Conservation (phyloP, 2,113 vertebrate genomes). For the Xenopus borealis region DNA sequence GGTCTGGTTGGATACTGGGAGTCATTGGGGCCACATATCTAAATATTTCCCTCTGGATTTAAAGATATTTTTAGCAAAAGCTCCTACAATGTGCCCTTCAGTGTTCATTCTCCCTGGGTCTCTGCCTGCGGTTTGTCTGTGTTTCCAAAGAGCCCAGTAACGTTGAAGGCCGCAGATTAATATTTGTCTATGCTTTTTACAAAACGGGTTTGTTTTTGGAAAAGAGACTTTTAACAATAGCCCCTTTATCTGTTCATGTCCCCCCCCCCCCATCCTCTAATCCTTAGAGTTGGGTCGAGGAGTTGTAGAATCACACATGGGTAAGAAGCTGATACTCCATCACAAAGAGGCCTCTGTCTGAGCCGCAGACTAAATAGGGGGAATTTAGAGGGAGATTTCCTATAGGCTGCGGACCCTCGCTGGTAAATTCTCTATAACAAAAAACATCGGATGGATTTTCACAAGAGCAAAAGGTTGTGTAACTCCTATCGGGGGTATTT, state of each 20-base stretch:
- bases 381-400: slow-evolving; percentile 30
- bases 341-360: slow-evolving; percentile 30
- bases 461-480: slow-evolving; percentile 42
- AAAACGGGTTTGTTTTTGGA: slow-evolving; percentile 1
- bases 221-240: slow-evolving; percentile 13
- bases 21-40: too few relatives aligned
- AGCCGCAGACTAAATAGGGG: slow-evolving; percentile 12
- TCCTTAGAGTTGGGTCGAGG: slow-evolving; percentile 32
- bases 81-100: too few relatives aligned
- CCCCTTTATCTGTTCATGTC: slow-evolving; percentile 36
- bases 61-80: too few relatives aligned
- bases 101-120: too few relatives aligned
- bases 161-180: slow-evolving; percentile 11
- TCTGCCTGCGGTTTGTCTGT: too few relatives aligned
- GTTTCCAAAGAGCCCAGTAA: not conserved
- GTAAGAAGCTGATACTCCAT: slow-evolving; percentile 12
- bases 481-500: slow-evolving; percentile 26
- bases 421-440: slow-evolving; percentile 7
- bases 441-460: slow-evolving; percentile 22
- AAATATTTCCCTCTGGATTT: too few relatives aligned
- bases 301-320: slow-evolving; percentile 37
- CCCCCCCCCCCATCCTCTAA: slow-evolving; percentile 4
- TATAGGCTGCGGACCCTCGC: slow-evolving; percentile 17
- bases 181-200: slow-evolving; percentile 12
- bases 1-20: too few relatives aligned